Evolutionary conservation across 2,113 vertebrate species (phyloP), one percentile per base, ranked within the genome.

Genomic region (Aspidoscelis tigris): DNA sequence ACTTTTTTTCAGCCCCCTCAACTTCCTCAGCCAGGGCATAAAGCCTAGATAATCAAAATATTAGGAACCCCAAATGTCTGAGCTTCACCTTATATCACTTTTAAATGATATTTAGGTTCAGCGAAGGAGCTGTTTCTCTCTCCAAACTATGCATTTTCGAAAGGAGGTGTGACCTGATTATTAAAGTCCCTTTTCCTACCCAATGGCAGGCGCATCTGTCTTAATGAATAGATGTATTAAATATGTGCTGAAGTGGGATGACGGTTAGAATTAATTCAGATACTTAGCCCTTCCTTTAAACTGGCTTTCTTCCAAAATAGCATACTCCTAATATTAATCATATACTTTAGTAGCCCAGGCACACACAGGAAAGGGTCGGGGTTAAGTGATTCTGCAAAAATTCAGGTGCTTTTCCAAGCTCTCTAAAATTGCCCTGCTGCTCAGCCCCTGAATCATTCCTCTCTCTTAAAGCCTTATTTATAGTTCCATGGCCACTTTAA

Each of bases 381-480:
- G 16, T 33, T 69, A 78, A 91, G 80, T 83, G 82, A 89, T 85
- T 88, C 72, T 83, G 78, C 66, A 43, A 81, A 87, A 74, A 2
- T 86, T 82, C 43, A 83, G 84, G 85, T 91, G 61, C 47, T 85
- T 91, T 33, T 77, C 1, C 21, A 47, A 70, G 41, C 5, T 18
- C 80, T 88, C 86, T 85, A 61, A 75, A 65, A 82, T 69, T 90
- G 76, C 82, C 73, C 73, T 83, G 76, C 2, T 76, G 33, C 88
- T 89, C 83, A 84, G 72, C 85, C 68, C 79, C 83, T 82, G 76
- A 90, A 83, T 86, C 0, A 81, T 84, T 87, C 86, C 4, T 61
- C 86, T 64, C 87, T 84, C 88, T 80, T 79, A 64, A 89, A 87
- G 89, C 90, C 89, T 90, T 83, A 78, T 84, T 89, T 84, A 41